phyloP scores from a whole-genome alignment of 2,113 vertebrate genomes.

The Chamaea fasciata region DNA sequence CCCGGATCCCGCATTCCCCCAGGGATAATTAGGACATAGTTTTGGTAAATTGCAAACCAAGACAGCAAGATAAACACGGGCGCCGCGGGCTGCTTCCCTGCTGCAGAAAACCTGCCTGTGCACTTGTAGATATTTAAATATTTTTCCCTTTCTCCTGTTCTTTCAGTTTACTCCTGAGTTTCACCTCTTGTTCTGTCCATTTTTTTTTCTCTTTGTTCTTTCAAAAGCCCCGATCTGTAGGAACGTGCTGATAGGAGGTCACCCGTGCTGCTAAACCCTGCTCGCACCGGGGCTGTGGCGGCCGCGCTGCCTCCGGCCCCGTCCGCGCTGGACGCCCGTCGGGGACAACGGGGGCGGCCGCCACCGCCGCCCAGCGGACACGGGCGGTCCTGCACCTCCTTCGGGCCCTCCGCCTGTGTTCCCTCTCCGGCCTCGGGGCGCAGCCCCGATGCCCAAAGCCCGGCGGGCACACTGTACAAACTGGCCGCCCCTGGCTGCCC shows the following conservation, averaged over 20 bases:
- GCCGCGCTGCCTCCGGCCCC: not conserved
- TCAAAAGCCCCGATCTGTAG: not conserved
- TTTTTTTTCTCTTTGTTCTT: not conserved
- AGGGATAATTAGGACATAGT: slow-evolving; percentile 46
- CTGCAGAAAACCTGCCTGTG: not conserved
- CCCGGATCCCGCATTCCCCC: not conserved
- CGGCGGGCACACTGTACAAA: not conserved
- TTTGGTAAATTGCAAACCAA: slow-evolving; percentile 8
- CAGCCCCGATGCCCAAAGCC: not conserved
- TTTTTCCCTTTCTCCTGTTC: not conserved
- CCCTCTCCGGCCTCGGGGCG: not conserved
- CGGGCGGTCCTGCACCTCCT: slow-evolving; percentile 19
- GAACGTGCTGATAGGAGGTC: not conserved
- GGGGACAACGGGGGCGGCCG: not conserved
- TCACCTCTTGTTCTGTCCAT: not conserved
- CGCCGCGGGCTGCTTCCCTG: not conserved
- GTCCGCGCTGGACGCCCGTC: not conserved
- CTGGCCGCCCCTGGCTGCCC: not conserved
- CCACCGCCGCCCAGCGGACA: slow-evolving; percentile 72
- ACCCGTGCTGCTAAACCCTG: not conserved
- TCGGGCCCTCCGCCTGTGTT: not conserved
- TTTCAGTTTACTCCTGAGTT: not conserved
- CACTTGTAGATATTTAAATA: not conserved
- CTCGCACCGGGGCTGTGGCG: not conserved
- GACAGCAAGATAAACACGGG: not conserved